Base-by-base conservation (phyloP, 2,797 vertebrate species). In the Bovichtus diacanthus region DNA sequence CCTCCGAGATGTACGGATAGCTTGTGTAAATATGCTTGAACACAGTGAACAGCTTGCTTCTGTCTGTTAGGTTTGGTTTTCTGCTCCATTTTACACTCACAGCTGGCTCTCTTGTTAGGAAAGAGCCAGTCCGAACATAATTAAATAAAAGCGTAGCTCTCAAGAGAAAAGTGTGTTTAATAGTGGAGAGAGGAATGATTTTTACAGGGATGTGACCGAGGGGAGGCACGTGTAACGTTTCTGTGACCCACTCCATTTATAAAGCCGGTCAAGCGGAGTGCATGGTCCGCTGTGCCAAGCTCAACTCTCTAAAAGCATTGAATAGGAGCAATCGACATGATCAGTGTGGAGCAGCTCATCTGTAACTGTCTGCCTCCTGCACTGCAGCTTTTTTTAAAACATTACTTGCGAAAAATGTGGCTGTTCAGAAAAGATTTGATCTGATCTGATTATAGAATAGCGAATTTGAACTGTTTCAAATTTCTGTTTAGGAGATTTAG, bases 281-380 rank as follows among this genome's bases (percentile, higher is more conserved):
- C 12, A 6, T 9, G 44, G 62, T 76, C 49, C 51, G 66, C 58
- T 39, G 60, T 70, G 73, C 53, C 78, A 76, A 81, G 53, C 65
- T 63, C 53, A 74, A 38, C 78, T 2, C 25, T 87, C 80, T 84
- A 15, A 86, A 86, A 82, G 65, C 75, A 78, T 23, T 61, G 61
- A 85, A 78, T 77, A 76, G 36, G 50, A 78, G 71, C 71, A 58
- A 76, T 80, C 70, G 49, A 31, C 27, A 4, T 70, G 59, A 87
- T 81, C 23, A 44, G 47, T 66, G 68, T 21, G 54, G 56, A 78
- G 59, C 44, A 76, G 75, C 75, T 72, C 67, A 43, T 83, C 41
- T 71, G 59, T 72, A 74, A 77, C 71, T 39, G 10, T 4, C 55
- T 34, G 70, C 74, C 70, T 69, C 41, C 59, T 27, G 29, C 67